Base-by-base conservation (phyloP, 2,888 invertebrate genomes). In the Acleris cristana region DNA sequence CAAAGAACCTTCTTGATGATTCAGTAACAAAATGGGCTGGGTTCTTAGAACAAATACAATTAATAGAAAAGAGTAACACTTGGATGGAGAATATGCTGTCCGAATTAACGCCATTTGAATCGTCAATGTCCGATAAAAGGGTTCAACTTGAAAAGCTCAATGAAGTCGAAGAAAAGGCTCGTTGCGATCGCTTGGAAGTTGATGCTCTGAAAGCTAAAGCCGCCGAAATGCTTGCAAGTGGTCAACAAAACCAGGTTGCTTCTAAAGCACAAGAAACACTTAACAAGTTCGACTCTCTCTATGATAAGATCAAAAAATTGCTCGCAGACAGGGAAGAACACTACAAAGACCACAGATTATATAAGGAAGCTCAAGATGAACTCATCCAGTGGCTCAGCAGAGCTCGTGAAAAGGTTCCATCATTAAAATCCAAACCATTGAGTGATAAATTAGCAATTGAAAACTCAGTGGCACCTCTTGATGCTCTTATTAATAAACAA, bases 11-110 rank as follows among this genome's bases (percentile, higher is more conserved):
- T 75, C 88, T 98, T 16, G 98, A 98, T 81, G 98, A 98, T 77
- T 96, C 97, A 0, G 96, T 98, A 18, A 96, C 97, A 30, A 97
- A 97, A 89, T 98, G 98, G 98, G 96, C 98, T 67, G 97, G 97
- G 56, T 96, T 98, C 80, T 89, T 98, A 59, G 97, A 98, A 83
- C 97, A 98, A 84, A 96, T 98, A 69, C 96, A 97, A 80, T 95
- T 96, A 57, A 94, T 98, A 21, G 96, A 96, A 74, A 97, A 97
- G 84, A 96, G 96, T 44, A 96, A 97, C 30, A 95, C 95, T 62
- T 96, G 96, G 90, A 93, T 98, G 80, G 96, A 97, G 79, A 92
- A 89, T n/a, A 95, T 95, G 74, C 85, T 97, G 3, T 93, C 94
- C 62, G 97, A 98, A 79, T 90, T 97, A 26, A 92, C 95, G 8